Percentiles rank a stretch among this genome's conserved stretches.
These are phyloP conservation scores for Agonopterix arenella DNA, from an alignment of 2,888 invertebrate genomes.

Conservation along the genomic window DNA sequence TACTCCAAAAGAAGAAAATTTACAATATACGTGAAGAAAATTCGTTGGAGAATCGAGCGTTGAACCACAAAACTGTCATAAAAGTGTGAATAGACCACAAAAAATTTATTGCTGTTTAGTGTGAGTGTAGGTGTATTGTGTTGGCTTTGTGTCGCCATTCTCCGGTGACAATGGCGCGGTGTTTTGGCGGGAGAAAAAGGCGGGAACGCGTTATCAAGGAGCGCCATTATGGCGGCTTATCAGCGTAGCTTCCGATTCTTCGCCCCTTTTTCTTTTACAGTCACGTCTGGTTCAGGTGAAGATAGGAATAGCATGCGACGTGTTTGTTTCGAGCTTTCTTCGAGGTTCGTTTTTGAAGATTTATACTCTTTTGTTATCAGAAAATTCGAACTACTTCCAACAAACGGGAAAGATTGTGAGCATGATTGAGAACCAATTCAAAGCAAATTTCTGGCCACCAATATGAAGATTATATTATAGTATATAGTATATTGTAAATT, in stretches of 20 bases:
- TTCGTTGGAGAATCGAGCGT: slow-evolving; percentile 17
- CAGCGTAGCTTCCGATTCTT: slow-evolving; percentile 61
- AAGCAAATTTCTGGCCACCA: too few species aligned
- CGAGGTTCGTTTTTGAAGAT: not conserved
- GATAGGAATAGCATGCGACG: slow-evolving; percentile 37
- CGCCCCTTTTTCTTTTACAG: slow-evolving; percentile 74
- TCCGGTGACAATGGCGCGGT: slow-evolving; percentile 62
- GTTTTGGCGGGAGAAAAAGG: slow-evolving; percentile 73
- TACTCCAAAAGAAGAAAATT: too few species aligned
- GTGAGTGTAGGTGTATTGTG: slow-evolving; percentile 37
- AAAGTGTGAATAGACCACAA: slow-evolving; percentile 40
- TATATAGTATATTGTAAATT: too few species aligned
- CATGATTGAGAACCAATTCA: too few species aligned
- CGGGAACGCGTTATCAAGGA: slow-evolving; percentile 70
- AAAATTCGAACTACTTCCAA: too few species aligned
- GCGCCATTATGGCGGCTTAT: slow-evolving; percentile 75
- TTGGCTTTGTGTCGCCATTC: slow-evolving; percentile 56
- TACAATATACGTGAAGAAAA: not conserved
- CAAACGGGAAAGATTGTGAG: too few species aligned
- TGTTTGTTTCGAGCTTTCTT: slow-evolving; percentile 5
- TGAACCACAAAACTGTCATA: slow-evolving; percentile 30
- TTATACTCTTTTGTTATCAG: too few species aligned
- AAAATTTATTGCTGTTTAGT: slow-evolving; percentile 53
- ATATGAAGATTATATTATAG: too few species aligned
- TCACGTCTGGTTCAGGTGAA: slow-evolving; percentile 62